Evolutionary conservation across 2,888 invertebrate species (phyloP), one percentile per base, ranked within the genome.

Genomic region (Cordilura impudica): DNA sequence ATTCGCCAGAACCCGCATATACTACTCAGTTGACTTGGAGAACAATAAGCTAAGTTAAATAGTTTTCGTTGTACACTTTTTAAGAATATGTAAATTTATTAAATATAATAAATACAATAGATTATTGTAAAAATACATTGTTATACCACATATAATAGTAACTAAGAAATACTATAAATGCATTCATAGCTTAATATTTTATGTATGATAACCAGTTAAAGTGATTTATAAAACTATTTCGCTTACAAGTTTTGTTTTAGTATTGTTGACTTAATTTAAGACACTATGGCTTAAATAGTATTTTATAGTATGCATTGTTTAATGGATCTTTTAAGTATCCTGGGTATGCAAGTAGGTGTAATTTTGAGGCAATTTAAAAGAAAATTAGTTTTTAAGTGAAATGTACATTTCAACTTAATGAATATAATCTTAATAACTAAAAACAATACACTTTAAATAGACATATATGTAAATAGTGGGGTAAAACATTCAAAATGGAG

Each of bases 401-500:
- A 58, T 39, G 21, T 39, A 14, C 14, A 4, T 14, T 43, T 43
- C 8, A 14, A 23, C 14, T 54, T 45, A n/a, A n/a, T n/a, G n/a
- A n/a, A n/a, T 26, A 26, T 10, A 43, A 16, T 26, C 5, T 8
- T n/a, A 35, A 35, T 35, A n/a, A 8, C 7, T 39, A 23, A 60
- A 2, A 60, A 60, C 39, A 60, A 60, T 45, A 26, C 43, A 43
- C 16, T 14, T 21, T 60, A 16, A 16, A 43, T 26, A 45, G 16
- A 26, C 60, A 29, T 63, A 31, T 39, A 21, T 8, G 14, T 21
- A 39, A 21, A 45, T 31, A 60, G n/a, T n/a, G 47, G 21, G 45
- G 19, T 43, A 26, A n/a, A 35, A 66, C 53, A 54, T 35, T 43
- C 12, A 5, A 19, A 10, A 54, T 54, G 54, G 66, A 66, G 66